Evolutionary conservation across 2,888 invertebrate species (phyloP).

Genomic region (Drosophila parthenogenetica): DNA sequence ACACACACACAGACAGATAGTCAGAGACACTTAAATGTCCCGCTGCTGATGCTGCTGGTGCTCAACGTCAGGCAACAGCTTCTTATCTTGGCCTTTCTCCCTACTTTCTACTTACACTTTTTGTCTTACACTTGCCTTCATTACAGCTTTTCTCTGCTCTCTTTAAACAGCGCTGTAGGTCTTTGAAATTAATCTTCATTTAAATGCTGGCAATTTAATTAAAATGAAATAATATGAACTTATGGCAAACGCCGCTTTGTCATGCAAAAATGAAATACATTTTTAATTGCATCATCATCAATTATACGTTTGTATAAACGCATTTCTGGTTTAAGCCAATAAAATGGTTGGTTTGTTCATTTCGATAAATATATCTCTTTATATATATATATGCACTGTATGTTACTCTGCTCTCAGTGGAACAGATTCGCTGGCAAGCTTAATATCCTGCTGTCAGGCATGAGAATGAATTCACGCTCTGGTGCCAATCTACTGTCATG

Average conservation of each 20-base stretch:
- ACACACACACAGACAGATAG: conserved; percentile 10
- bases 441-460: conserved; percentile 74
- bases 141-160: not conserved
- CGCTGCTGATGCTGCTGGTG: conserved; percentile 52
- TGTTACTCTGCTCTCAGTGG: not conserved
- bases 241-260: conserved; percentile 6
- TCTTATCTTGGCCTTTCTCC: conserved; percentile 43
- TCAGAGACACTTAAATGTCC: conserved; percentile 42
- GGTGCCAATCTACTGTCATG: conserved; percentile 53
- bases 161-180: conserved; percentile 10
- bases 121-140: not conserved
- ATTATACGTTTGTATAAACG: conserved; percentile 29
- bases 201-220: conserved; percentile 41
- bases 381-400: not conserved
- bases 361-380: conserved; percentile 24
- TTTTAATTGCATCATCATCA: conserved; percentile 39
- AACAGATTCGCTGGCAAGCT: conserved; percentile 37
- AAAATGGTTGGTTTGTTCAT: conserved; percentile 15
- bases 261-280: conserved; percentile 34
- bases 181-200: conserved; percentile 21
- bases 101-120: conserved; percentile 4
- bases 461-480: conserved; percentile 38
- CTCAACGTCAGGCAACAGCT: conserved; percentile 36
- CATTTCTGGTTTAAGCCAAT: conserved; percentile 17
- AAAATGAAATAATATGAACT: conserved; percentile 1